Conservation (phyloP, 2,888 invertebrate species). For the Megastigmus dorsalis region DNA sequence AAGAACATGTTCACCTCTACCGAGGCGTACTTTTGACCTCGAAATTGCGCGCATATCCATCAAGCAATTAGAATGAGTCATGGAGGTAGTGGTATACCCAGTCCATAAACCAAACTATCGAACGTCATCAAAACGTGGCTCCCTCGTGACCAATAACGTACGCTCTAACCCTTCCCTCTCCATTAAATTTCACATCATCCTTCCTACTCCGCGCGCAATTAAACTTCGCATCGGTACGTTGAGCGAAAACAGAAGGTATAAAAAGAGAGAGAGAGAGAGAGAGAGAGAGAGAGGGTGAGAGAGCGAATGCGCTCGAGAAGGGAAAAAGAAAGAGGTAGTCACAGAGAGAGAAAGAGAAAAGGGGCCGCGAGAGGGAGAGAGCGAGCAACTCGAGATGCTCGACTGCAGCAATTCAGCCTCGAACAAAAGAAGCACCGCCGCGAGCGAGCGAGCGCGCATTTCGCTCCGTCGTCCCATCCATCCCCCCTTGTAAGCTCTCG, state of each 20-base stretch:
- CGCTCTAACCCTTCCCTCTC: not conserved
- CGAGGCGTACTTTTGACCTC: no score
- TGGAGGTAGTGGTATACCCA: no score
- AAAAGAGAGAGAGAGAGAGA: conserved; percentile 4
- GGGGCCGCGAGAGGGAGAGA: not conserved
- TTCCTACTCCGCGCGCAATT: conserved; percentile 4
- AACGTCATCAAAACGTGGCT: no score
- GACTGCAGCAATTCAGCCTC: conserved; percentile 31
- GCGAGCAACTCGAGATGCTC: conserved; percentile 9
- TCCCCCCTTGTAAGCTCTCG: not conserved
- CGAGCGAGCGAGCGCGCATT: conserved; percentile 6
- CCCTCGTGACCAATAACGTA: not conserved
- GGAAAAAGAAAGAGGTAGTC: conserved; percentile 6
- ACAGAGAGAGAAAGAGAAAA: not conserved
- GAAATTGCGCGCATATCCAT: no score
- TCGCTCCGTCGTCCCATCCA: not conserved
- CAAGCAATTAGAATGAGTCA: no score
- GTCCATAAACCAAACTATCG: no score
- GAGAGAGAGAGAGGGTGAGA: not conserved
- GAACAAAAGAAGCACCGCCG: conserved; percentile 34
- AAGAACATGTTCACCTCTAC: no score
- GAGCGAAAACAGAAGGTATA: conserved; percentile 12
- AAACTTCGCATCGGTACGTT: conserved; percentile 9
- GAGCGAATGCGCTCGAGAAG: no score
- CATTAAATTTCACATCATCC: not conserved